These are phyloP conservation scores for Babyrousa celebensis DNA, from an alignment of 2,797 vertebrate species.

Conservation along the genomic window DNA sequence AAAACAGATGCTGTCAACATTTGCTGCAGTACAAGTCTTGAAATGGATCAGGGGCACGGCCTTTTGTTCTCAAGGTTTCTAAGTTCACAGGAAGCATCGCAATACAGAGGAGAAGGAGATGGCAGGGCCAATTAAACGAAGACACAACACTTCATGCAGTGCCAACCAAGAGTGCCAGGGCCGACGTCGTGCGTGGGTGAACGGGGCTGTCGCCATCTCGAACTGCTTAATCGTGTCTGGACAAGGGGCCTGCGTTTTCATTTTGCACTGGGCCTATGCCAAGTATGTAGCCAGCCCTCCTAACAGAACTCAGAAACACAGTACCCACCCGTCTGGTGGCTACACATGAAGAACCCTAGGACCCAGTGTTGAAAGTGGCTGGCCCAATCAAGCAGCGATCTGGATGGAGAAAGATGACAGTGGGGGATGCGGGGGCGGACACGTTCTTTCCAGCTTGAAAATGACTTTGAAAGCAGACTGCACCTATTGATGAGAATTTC, in stretches of 20 bases:
- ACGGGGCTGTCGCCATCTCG: slow-evolving; percentile 1
- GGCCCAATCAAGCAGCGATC: slow-evolving; percentile 62
- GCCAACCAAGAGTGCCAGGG: not conserved
- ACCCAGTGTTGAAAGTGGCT: slow-evolving; percentile 80
- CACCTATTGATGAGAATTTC: slow-evolving; percentile 70
- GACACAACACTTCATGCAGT: slow-evolving; percentile 53
- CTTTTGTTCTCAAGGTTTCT: slow-evolving; percentile 69
- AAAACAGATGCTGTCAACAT: slow-evolving; percentile 76
- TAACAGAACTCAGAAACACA: slow-evolving; percentile 64
- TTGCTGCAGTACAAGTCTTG: slow-evolving; percentile 57
- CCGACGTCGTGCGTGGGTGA: not conserved
- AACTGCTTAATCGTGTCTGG: slow-evolving; percentile 59
- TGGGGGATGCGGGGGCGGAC: not conserved
- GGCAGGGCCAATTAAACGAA: slow-evolving; percentile 54
- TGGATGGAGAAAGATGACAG: slow-evolving; percentile 69
- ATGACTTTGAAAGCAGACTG: not conserved
- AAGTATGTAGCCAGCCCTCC: slow-evolving; percentile 32
- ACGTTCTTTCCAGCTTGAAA: slow-evolving; percentile 72
- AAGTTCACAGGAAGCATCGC: slow-evolving; percentile 72
- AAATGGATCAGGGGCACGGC: slow-evolving; percentile 18
- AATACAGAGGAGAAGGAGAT: slow-evolving; percentile 59
- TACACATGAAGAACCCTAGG: slow-evolving; percentile 77
- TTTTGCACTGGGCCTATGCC: slow-evolving; percentile 41
- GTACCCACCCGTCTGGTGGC: slow-evolving; percentile 77
- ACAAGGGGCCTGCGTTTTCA: slow-evolving; percentile 28